phyloP scores from a whole-genome alignment of 2,797 vertebrate genomes.

The Chromobotia macracanthus region DNA sequence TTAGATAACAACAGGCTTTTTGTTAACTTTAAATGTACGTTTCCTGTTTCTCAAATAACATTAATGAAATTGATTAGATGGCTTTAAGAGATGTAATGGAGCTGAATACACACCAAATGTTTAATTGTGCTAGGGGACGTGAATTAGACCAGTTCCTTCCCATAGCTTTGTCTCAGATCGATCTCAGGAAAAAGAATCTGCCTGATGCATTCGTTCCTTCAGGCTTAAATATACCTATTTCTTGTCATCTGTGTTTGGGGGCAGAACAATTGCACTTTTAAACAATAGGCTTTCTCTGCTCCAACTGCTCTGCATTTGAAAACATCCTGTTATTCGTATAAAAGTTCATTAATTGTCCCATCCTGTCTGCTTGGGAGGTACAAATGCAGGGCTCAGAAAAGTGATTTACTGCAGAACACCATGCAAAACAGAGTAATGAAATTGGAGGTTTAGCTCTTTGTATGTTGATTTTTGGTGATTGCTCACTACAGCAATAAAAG shows the following conservation, averaged over 20 bases:
- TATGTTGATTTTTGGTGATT: not conserved
- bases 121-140: constrained; percentile 48
- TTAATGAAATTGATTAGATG: constrained; percentile 40
- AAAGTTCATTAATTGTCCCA: constrained; percentile 65
- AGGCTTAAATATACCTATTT: constrained; percentile 56
- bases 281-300: constrained; percentile 62
- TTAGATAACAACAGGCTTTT: not conserved
- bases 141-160: constrained; percentile 48
- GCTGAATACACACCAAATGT: constrained; percentile 37
- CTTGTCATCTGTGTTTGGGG: constrained; percentile 47
- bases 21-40: not conserved
- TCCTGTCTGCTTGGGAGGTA: constrained; percentile 59
- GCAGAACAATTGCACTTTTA: constrained; percentile 53
- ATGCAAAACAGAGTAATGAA: constrained; percentile 43
- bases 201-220: constrained; percentile 18
- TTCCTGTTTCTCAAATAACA: constrained; percentile 23
- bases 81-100: not conserved
- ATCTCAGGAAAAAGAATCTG: constrained; percentile 41
- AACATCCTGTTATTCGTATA: constrained; percentile 67
- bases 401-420: constrained; percentile 41
- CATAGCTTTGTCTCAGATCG: constrained; percentile 46
- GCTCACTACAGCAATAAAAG: not conserved
- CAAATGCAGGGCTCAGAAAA: constrained; percentile 52
- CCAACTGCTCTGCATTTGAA: constrained; percentile 58
- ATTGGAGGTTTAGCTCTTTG: constrained; percentile 28